Evolutionary conservation across 1,140 invertebrate genomes (phyloP).

Genomic region (Trialeurodes vaporariorum): DNA sequence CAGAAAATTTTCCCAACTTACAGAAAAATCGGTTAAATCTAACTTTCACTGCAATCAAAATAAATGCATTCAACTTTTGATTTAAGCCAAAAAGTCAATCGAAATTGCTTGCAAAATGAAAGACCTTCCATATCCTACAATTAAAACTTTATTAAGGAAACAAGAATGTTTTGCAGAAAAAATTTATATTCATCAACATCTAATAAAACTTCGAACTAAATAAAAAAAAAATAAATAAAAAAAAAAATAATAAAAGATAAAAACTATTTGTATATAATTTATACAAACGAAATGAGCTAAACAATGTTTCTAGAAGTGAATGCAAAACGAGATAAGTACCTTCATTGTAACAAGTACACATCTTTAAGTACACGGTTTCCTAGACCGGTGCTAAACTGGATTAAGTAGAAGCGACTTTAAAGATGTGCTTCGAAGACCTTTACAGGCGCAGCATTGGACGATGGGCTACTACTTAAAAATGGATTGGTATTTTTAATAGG

Average conservation of each 20-base stretch:
- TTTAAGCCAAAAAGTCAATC: not conserved
- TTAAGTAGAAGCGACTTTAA: not conserved
- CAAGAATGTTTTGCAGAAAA: not conserved
- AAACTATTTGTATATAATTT: not conserved
- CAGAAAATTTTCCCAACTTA: no score
- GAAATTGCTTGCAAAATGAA: not conserved
- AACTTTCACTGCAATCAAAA: no score
- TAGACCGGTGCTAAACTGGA: not conserved
- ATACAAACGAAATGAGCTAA: not conserved
- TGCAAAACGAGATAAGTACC: not conserved
- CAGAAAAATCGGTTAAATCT: no score
- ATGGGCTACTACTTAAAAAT: conserved; percentile 30
- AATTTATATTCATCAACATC: not conserved
- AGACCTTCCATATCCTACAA: not conserved
- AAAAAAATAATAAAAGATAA: not conserved
- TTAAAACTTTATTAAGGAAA: no score
- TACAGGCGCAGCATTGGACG: conserved; percentile 31
- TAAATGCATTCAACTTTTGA: not conserved
- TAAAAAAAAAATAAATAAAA: not conserved
- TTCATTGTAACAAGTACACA: no score
- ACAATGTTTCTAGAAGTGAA: not conserved
- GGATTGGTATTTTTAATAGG: conserved; percentile 34
- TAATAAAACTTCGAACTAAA: not conserved
- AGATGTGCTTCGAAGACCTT: conserved; percentile 44
- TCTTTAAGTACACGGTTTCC: not conserved